Conservation (phyloP, 2,797 vertebrate genomes). For the Falco naumanni region DNA sequence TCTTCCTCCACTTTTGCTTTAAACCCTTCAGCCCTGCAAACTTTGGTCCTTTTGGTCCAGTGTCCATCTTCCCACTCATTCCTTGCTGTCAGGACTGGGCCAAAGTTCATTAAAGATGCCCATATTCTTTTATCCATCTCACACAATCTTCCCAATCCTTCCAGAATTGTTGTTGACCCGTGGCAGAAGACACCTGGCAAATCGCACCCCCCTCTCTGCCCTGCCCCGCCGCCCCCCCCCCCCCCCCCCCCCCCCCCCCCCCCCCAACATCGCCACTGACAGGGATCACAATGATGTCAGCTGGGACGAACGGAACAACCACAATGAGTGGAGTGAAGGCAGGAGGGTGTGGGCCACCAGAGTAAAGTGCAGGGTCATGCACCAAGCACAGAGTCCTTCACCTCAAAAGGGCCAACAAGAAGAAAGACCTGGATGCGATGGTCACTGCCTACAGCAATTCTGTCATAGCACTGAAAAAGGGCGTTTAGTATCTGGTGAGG, state of each 20-base stretch:
- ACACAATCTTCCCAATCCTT: background rate
- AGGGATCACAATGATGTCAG: background rate
- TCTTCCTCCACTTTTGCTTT: background rate
- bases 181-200: background rate
- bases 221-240: no score
- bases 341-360: background rate
- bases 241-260: background rate
- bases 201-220: no score
- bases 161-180: background rate
- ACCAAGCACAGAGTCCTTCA: background rate
- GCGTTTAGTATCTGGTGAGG: fast-evolving
- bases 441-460: background rate
- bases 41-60: background rate
- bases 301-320: background rate
- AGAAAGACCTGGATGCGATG: background rate
- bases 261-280: background rate
- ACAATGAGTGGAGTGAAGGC: background rate
- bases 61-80: fast-evolving
- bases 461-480: background rate
- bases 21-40: background rate
- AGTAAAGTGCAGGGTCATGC: background rate
- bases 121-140: background rate
- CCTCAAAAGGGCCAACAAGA: background rate
- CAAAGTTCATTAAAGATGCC: background rate
- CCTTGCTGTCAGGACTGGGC: background rate